phyloP scores from a whole-genome alignment of 30 jellyfish, hydroid and myxozoan genomes.

The Pseudorhiza aurosa region DNA sequence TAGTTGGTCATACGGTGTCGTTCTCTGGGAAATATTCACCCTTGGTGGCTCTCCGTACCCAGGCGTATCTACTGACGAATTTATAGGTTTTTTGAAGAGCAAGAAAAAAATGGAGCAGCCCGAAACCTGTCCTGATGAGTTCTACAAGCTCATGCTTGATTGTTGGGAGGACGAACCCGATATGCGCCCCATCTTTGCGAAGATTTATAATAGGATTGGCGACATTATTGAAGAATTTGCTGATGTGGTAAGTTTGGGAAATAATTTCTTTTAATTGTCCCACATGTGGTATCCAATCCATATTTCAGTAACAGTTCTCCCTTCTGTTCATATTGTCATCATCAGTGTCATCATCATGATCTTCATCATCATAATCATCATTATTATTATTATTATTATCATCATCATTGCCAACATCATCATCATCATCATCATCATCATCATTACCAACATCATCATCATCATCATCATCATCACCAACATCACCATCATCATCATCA shows the following conservation, averaged over 20 bases:
- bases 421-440: too few relatives aligned
- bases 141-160: slow-evolving; percentile 78
- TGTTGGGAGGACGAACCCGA: slow-evolving; percentile 95
- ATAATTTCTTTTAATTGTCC: too few relatives aligned
- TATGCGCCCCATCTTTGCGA: slow-evolving; percentile 78
- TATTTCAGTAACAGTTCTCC: too few relatives aligned
- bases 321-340: too few relatives aligned
- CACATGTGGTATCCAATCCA: too few relatives aligned
- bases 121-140: slow-evolving; percentile 83
- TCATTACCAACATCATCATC: too few relatives aligned
- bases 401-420: too few relatives aligned
- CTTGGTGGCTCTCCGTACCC: slow-evolving; percentile 99
- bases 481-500: too few relatives aligned
- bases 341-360: too few relatives aligned
- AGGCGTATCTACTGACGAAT: slow-evolving; percentile 87
- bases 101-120: slow-evolving; percentile 92
- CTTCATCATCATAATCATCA: too few relatives aligned
- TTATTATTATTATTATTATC: too few relatives aligned
- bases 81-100: slow-evolving; percentile 53
- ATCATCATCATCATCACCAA: too few relatives aligned
- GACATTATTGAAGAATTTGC: slow-evolving; percentile 38
- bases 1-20: slow-evolving; percentile 98
- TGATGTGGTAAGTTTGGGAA: slow-evolving; percentile 45
- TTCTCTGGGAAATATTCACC: slow-evolving; percentile 95
- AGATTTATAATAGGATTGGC: slow-evolving; percentile 59